phyloP scores from a whole-genome alignment of 2,113 vertebrate species.

The Prionailurus bengalensis region DNA sequence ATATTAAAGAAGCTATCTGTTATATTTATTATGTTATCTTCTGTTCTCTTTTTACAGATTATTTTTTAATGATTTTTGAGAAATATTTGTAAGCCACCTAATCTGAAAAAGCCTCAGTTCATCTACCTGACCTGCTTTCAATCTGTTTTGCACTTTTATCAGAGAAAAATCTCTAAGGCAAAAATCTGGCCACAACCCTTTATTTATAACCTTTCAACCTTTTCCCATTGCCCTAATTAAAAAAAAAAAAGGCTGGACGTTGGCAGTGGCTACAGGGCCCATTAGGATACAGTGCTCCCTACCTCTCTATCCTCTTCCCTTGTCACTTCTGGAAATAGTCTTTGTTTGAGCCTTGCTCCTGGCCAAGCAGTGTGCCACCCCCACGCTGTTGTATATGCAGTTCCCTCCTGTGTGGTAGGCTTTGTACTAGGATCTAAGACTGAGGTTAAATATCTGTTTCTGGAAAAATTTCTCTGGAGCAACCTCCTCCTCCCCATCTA shows the following conservation, averaged over 20 bases:
- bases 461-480: neutral
- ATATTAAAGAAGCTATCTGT: neutral
- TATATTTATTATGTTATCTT: neutral
- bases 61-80: neutral
- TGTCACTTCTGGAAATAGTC: neutral
- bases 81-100: neutral
- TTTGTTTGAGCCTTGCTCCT: neutral
- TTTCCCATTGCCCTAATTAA: neutral
- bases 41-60: neutral
- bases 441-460: neutral
- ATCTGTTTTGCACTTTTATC: neutral
- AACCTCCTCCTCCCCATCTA: neutral
- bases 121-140: neutral
- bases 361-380: neutral
- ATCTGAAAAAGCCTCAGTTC: neutral
- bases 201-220: neutral
- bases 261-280: no score
- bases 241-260: neutral
- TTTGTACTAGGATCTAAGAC: neutral
- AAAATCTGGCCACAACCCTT: neutral
- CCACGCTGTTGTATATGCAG: rapidly evolving
- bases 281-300: rapidly evolving
- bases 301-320: no score
- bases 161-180: neutral
- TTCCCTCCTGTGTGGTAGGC: neutral